Percentiles rank a stretch among this genome's conserved stretches.
phyloP scores from a whole-genome alignment of 1,140 invertebrate species.

The Tetragonula clypearis region DNA sequence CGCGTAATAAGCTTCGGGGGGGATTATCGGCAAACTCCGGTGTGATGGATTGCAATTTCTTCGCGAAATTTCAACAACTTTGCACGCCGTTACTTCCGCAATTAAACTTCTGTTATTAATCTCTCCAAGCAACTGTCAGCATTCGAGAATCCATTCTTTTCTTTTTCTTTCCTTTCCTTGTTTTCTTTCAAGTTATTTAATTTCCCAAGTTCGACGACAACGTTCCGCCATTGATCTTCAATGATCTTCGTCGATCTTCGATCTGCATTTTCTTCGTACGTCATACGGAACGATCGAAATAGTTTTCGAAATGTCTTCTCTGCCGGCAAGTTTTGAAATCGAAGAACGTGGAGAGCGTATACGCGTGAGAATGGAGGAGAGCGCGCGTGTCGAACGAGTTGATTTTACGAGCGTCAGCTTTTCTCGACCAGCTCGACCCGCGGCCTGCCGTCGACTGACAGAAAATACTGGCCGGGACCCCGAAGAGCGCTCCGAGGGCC shows the following conservation, averaged over 20 bases:
- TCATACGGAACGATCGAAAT: too few relatives aligned
- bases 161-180: too few relatives aligned
- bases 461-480: conserved; percentile 72
- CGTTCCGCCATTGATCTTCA: not conserved
- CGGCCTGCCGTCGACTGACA: conserved; percentile 77
- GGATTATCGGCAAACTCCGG: not conserved
- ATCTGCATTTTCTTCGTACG: not conserved
- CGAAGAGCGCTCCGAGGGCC: conserved; percentile 56
- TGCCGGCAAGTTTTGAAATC: too few relatives aligned
- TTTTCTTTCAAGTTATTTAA: not conserved
- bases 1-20: not conserved
- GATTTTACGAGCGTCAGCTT: conserved; percentile 44
- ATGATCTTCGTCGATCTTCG: not conserved
- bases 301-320: too few relatives aligned
- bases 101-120: not conserved
- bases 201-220: not conserved
- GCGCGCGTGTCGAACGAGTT: conserved; percentile 8
- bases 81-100: not conserved
- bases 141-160: not conserved
- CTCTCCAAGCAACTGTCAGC: not conserved
- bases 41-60: conserved; percentile 8
- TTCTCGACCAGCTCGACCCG: conserved; percentile 72
- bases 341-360: not conserved
- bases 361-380: not conserved
- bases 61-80: not conserved